Base-by-base conservation (phyloP, 2,888 invertebrate species). In the Rhamphomyia laevipes region DNA sequence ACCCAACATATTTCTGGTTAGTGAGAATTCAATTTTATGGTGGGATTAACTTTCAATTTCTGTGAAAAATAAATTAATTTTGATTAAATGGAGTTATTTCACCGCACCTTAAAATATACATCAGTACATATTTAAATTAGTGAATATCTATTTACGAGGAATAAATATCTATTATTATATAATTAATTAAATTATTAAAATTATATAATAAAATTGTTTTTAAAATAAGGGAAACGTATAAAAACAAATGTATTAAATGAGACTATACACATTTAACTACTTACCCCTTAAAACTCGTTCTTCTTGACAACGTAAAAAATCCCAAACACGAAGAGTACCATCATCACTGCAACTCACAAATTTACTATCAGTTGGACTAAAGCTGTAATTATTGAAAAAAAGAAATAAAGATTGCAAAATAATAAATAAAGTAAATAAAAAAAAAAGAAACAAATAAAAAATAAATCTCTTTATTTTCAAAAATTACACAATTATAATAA, bases 331-430 rank as follows among this genome's bases (percentile, higher is more conserved):
- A 55, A 99, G 82, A 16, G 99, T 99, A 58, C 97, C 97, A 74
- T 99, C 99, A 73, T 99, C 99, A 52, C 97, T 97, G 76, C 97
- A 97, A 51, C 97, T 94, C 27, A 93, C 96, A 77, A 99, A 92
- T 77, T 99, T 99, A 67, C 84, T 84, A 78, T 99, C 99, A 67
- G 90, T 89, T 48, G 99, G 97, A 77, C 96, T 93, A 80, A 99
- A 99, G 82, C 97, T 97, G 74, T 58, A 57, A 60, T 45, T 50
- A 43, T 27, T 30, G 18, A 17, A 50, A 33, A n/a, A 46, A 46
- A 43, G 43, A 18, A 43, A 43, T n/a, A 42, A 45, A 5, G 7
- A 45, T 49, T 45, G 27, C 27, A 46, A 27, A 46, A 37, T 21
- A 15, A 7, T 40, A 40, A 10, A 12, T 31, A 17, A 31, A 23